Evolutionary conservation across 2,113 vertebrate species (phyloP), one percentile per base, ranked within the genome.

Genomic region (Uria lomvia): DNA sequence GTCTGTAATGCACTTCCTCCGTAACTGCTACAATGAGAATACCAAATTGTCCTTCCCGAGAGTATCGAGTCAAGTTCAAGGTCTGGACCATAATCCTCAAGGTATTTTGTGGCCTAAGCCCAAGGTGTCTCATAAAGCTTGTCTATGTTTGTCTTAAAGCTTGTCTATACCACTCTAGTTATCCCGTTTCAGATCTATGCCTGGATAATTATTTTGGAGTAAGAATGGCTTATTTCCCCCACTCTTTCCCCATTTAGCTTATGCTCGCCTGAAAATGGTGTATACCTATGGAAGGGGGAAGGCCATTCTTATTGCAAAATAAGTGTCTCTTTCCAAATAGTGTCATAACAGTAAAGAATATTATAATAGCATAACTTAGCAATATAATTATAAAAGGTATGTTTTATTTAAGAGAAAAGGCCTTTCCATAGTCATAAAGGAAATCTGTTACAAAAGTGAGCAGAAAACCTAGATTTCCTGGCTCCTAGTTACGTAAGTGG

Each of bases 31-130:
- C 83, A 74, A 49, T 68, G 86, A 78, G 68, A 88, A 96, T 68
- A 90, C 56, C 76, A 91, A 89, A 79, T 60, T 70, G 80, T 73
- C 74, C 45, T 82, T 94, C 81, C 73, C 66, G 47, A 45, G 66
- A 81, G 49, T 85, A 76, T 62, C 76, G 56, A 96, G 50, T 92
- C 71, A 86, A 92, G 86, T 81, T 94, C 91, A 82, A 94, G 91
- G 66, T 66, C 94, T 96, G 86, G 49, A 59, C n/a, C 62, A 66
- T 92, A 94, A 94, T 94, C 86, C 74, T 94, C 20, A 22, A 87
- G 77, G 38, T 63, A 78, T 92, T 94, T 89, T 87, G 73, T 94
- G 94, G 77, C 86, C 73, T 50, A 42, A 65, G 45, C 84, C 91
- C 88, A 92, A 85, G 65, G 70, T 89, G 40, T 94, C 92, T 93